Conservation (phyloP, 2,797 vertebrate species). For the Nannoperca australis region DNA sequence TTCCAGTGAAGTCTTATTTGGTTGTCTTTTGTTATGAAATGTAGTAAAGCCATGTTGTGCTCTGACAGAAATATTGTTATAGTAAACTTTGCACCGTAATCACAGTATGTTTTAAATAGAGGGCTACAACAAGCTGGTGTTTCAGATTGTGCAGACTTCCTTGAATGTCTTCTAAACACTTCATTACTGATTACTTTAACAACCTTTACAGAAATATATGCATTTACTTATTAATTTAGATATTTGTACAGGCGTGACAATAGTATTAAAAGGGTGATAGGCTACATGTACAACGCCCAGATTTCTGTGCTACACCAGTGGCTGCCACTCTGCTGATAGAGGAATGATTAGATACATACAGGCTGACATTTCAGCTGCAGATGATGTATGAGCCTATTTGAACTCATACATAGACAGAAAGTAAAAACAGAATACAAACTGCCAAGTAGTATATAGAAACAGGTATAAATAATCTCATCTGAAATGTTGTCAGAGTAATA, state of each 20-base stretch:
- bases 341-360: neutral
- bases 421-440: neutral
- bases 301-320: neutral
- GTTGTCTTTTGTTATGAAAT: neutral
- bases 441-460: no score
- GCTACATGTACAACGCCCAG: neutral
- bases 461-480: neutral
- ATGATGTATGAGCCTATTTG: neutral
- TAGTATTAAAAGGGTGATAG: neutral
- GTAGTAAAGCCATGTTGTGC: neutral
- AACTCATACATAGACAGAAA: neutral
- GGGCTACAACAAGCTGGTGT: neutral
- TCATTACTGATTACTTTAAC: neutral
- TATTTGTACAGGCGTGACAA: neutral
- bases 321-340: neutral
- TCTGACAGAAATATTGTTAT: neutral
- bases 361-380: neutral
- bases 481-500: neutral
- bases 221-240: neutral
- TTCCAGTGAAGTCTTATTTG: neutral
- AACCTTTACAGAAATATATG: neutral
- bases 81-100: neutral
- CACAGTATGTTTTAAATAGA: neutral
- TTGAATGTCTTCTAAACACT: neutral
- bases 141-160: conserved; percentile 6